A percentile compares a stretch with the other conserved stretches of the same genome.
Conservation (phyloP, 1,140 invertebrate species). For the Drosophila rufa region DNA sequence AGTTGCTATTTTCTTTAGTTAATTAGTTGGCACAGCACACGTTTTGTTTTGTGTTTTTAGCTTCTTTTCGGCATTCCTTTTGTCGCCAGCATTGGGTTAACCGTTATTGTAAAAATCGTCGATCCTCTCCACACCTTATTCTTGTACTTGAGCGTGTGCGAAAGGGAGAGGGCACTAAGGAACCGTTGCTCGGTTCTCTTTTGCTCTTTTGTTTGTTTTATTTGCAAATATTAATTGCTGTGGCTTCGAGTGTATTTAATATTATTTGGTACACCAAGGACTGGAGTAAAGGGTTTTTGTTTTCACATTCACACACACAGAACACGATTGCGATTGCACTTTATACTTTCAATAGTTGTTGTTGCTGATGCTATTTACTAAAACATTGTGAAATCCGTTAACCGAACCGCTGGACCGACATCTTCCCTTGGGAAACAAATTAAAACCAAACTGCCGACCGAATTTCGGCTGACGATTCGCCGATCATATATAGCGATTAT, state of each 20-base stretch:
- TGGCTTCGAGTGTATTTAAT: conserved; percentile 23
- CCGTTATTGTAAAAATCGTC: conserved; percentile 27
- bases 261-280: not conserved
- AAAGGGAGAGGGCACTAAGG: conserved; percentile 39
- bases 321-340: conserved; percentile 25
- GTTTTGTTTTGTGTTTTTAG: conserved; percentile 51
- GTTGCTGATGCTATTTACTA: conserved; percentile 14
- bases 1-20: conserved; percentile 25
- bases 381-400: conserved; percentile 36
- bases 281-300: conserved; percentile 7
- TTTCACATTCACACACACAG: conserved; percentile 18
- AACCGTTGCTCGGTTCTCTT: conserved; percentile 53
- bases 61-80: conserved; percentile 24
- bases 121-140: conserved; percentile 5
- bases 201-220: conserved; percentile 50
- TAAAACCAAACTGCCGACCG: not conserved
- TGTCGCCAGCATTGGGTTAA: conserved; percentile 15
- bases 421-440: not conserved
- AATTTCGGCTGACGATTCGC: not conserved
- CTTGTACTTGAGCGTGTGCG: conserved; percentile 13
- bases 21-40: conserved; percentile 48
- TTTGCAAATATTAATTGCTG: conserved; percentile 34
- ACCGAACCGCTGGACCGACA: conserved; percentile 28
- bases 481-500: conserved; percentile 1
- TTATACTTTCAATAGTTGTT: conserved; percentile 25